Conservation (phyloP, 1,140 invertebrate genomes). For the Xylocopa sonorina region DNA sequence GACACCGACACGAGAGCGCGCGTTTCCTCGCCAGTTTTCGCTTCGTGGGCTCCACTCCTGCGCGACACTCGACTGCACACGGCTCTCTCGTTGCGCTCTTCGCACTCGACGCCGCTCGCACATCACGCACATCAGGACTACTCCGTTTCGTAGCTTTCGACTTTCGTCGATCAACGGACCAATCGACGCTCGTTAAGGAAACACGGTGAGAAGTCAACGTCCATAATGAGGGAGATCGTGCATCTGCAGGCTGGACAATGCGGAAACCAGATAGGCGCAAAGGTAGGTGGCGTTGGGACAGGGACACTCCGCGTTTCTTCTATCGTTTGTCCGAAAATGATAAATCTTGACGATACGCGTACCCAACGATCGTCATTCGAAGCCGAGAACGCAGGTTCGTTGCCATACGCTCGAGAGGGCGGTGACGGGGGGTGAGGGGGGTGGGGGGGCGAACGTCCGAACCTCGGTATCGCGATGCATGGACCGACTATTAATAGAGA, state of each 20-base stretch:
- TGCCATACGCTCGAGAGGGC: too few relatives aligned
- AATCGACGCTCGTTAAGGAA: too few relatives aligned
- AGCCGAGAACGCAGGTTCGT: too few relatives aligned
- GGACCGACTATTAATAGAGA: constrained; percentile 66
- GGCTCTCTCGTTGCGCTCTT: constrained; percentile 23
- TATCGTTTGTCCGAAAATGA: too few relatives aligned
- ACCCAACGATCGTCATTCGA: too few relatives aligned
- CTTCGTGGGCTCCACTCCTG: constrained; percentile 51
- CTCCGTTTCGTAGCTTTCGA: not conserved
- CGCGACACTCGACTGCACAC: constrained; percentile 48
- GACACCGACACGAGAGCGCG: constrained; percentile 56
- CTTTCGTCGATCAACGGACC: not conserved
- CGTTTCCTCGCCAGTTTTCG: constrained; percentile 57
- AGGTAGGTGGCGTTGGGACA: constrained; percentile 84
- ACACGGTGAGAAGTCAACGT: not conserved
- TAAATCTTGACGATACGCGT: too few relatives aligned
- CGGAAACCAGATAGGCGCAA: constrained; percentile 89
- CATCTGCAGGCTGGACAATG: constrained; percentile 90
- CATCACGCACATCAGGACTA: not conserved
- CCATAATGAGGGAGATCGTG: constrained; percentile 88
- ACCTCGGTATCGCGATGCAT: constrained; percentile 2
- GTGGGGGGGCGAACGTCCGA: too few relatives aligned
- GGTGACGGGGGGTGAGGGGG: too few relatives aligned
- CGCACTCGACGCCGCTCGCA: constrained; percentile 17
- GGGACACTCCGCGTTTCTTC: too few relatives aligned